Evolutionary conservation across 2,888 invertebrate species (phyloP).

Genomic region (Melanotus villosus): DNA sequence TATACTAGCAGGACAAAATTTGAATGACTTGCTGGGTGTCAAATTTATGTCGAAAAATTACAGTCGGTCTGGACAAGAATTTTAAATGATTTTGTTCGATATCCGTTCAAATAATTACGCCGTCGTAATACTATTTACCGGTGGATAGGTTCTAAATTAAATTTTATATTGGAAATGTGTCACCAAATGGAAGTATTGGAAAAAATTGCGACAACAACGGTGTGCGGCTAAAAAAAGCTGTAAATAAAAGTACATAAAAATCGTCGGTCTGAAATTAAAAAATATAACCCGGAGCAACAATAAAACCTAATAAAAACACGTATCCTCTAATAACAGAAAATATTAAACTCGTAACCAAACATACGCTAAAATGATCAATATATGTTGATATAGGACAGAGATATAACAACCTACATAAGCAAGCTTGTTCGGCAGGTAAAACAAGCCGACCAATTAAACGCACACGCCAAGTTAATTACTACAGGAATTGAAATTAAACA

Average conservation of each 20-base stretch:
- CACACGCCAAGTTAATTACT: constrained; percentile 34
- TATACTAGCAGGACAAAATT: constrained; percentile 20
- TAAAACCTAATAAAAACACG: no score
- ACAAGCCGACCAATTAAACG: constrained; percentile 26
- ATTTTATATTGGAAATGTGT: no score
- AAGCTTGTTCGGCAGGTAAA: constrained; percentile 16
- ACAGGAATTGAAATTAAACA: constrained; percentile 35
- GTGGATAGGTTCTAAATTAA: no score
- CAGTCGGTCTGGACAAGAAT: constrained; percentile 12
- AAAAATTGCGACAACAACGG: no score
- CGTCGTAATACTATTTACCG: no score
- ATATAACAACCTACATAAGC: neutral
- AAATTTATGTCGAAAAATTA: constrained; percentile 30
- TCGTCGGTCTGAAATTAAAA: no score
- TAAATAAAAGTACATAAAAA: no score
- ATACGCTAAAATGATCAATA: neutral
- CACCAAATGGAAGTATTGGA: no score
- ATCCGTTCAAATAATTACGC: neutral
- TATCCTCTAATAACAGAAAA: no score
- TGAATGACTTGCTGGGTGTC: constrained; percentile 5
- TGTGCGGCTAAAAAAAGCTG: no score
- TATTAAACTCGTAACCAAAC: neutral
- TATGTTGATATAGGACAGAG: neutral
- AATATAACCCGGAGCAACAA: no score
- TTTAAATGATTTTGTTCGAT: constrained; percentile 3